These are phyloP conservation scores for Melanocharis versteri DNA, from an alignment of 2,113 vertebrate species.

Conservation along the genomic window DNA sequence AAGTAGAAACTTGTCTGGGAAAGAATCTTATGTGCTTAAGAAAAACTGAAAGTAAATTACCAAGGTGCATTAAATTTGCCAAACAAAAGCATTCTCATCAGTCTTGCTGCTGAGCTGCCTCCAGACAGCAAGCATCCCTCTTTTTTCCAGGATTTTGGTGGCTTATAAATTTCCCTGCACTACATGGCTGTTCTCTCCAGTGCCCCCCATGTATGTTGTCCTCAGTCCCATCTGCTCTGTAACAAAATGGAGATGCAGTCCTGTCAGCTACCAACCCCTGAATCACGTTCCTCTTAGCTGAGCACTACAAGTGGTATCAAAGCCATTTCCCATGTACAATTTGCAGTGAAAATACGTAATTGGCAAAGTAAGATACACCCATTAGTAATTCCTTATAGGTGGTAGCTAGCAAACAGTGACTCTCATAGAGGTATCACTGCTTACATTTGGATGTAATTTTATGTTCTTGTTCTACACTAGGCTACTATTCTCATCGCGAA, in stretches of 20 bases:
- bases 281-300: not conserved
- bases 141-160: not conserved
- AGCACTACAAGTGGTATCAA: not conserved
- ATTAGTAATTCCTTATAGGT: not conserved
- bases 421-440: not conserved
- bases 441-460: not conserved
- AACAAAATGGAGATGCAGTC: not conserved
- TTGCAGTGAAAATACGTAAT: not conserved
- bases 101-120: not conserved
- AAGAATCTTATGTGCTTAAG: not conserved
- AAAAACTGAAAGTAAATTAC: not conserved
- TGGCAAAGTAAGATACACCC: not conserved
- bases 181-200: not conserved
- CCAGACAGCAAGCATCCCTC: not conserved
- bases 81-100: not conserved
- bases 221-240: not conserved
- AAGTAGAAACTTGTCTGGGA: not conserved
- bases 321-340: not conserved
- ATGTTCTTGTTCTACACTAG: conserved; percentile 53
- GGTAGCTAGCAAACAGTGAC: not conserved
- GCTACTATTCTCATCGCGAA: conserved; percentile 94
- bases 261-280: not conserved
- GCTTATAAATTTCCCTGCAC: not conserved
- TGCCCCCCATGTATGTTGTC: not conserved
- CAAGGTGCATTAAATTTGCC: not conserved